These are phyloP conservation scores for Cheumatopsyche charites DNA, from an alignment of 1,140 invertebrate species.

Conservation along the genomic window DNA sequence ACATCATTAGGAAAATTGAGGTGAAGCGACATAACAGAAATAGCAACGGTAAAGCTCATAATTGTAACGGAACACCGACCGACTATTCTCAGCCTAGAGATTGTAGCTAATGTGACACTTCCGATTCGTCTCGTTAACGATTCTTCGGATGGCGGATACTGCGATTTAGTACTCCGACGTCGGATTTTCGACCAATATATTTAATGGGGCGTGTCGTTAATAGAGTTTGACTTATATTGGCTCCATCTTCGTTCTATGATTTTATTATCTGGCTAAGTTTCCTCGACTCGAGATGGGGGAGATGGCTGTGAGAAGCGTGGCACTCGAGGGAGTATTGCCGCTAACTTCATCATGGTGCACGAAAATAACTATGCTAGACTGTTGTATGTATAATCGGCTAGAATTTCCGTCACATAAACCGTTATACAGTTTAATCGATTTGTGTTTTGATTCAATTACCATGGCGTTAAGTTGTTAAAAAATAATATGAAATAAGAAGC, in stretches of 20 bases:
- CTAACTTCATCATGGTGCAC: conserved; percentile 30
- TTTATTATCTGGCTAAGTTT: conserved; percentile 30
- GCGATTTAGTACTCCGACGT: neutral
- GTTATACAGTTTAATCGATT: too few species aligned
- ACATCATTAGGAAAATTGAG: conserved; percentile 28
- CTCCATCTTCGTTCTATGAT: conserved; percentile 31
- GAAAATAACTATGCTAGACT: conserved; percentile 6
- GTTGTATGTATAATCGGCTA: neutral
- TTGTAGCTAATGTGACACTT: too few species aligned
- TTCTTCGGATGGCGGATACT: neutral
- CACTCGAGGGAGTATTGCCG: conserved; percentile 23
- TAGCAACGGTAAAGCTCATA: neutral
- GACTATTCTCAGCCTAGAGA: too few species aligned
- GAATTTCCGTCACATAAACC: neutral
- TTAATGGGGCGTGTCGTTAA: conserved; percentile 23
- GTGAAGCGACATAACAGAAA: neutral
- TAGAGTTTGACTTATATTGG: conserved; percentile 33
- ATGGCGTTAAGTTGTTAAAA: too few species aligned
- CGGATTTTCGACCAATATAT: conserved; percentile 10
- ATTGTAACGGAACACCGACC: conserved; percentile 12
- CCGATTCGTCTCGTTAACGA: too few species aligned
- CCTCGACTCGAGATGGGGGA: neutral
- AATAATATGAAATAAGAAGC: too few species aligned
- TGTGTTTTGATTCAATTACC: too few species aligned
- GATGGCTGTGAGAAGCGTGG: neutral